Evolutionary conservation across 2,888 invertebrate species (phyloP).

Genomic region (Lamellibrachia columna): DNA sequence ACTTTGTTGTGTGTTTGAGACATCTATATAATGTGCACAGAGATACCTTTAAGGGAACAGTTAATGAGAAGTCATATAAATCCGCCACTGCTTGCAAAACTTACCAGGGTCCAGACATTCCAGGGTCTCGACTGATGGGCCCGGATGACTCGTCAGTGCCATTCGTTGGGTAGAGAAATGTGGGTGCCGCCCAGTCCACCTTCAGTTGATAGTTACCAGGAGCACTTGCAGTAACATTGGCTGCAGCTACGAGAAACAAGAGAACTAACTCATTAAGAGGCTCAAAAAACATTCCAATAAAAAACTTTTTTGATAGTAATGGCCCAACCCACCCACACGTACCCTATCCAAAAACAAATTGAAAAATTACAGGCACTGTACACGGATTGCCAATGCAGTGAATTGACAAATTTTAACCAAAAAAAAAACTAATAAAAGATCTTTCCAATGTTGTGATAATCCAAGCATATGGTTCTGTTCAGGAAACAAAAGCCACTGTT

Average conservation of each 20-base stretch:
- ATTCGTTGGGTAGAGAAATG: background rate
- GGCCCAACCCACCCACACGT: too few relatives aligned
- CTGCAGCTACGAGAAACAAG: slow-evolving; percentile 37
- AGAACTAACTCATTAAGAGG: slow-evolving; percentile 20
- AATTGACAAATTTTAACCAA: too few relatives aligned
- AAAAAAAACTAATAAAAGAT: too few relatives aligned
- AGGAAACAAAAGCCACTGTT: too few relatives aligned
- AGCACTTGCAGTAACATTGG: slow-evolving; percentile 41
- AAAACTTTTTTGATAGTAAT: background rate
- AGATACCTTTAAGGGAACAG: background rate
- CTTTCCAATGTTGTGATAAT: too few relatives aligned
- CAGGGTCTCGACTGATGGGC: background rate
- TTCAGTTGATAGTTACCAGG: slow-evolving; percentile 42
- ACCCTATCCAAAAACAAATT: too few relatives aligned
- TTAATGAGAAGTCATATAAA: background rate
- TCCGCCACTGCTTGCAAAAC: background rate
- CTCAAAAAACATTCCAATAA: background rate
- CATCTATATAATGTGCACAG: background rate
- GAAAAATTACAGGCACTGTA: too few relatives aligned
- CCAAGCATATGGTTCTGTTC: too few relatives aligned
- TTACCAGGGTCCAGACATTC: background rate
- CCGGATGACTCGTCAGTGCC: background rate
- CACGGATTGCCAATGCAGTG: too few relatives aligned
- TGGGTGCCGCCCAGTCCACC: slow-evolving; percentile 44
- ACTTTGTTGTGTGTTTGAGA: background rate